Base-by-base conservation (phyloP, 92 coral and sea anemone genomes). In the Anthopleura xanthogrammica region DNA sequence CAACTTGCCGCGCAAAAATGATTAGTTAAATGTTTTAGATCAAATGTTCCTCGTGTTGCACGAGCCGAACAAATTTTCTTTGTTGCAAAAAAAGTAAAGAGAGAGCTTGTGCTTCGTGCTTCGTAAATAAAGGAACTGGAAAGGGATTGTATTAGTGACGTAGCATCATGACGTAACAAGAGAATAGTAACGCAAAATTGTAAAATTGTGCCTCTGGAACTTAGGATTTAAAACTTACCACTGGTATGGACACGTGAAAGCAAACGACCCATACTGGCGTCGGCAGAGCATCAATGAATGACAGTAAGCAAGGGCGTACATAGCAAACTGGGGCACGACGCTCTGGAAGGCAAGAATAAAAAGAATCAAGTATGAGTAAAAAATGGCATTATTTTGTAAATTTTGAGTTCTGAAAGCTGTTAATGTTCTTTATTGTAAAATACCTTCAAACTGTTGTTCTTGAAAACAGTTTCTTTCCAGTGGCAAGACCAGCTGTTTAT, bases 201-300 rank as follows among this genome's bases (percentile, higher is more conserved):
- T 8, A 20, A 14, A 20, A 20, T 2, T 20, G 14, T 6, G 29
- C 29, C 1, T 4, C 16, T 23, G 13, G 12, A 62, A 23, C 36
- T 14, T 13, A 4, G 42, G 13, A 54, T 50, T 6, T 17, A 11
- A 16, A 56, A 58, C 95, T 83, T 41, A 95, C 98, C 98, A 95
- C n/a, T 87, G 95, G 57, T 97, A 97, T 5, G 98, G 99, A 12
- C 90, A 79, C 66, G 76, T 83, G 80, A 97, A 97, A 7, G 95
- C 95, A 29, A 43, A 48, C 41, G 72, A 43, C 52, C 95, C 91
- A 75, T 87, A 79, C n/a, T 77, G 87, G 14, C 98, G 88, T 54
- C 99, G 94, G 48, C 90, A 82, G 41, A 87, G 94, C 57, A 97
- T 86, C 2, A 85, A 23, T 14, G 95, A 90, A 54, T 97, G 99